Base-by-base conservation (phyloP, 2,797 vertebrate genomes). In the Malurus splendens region DNA sequence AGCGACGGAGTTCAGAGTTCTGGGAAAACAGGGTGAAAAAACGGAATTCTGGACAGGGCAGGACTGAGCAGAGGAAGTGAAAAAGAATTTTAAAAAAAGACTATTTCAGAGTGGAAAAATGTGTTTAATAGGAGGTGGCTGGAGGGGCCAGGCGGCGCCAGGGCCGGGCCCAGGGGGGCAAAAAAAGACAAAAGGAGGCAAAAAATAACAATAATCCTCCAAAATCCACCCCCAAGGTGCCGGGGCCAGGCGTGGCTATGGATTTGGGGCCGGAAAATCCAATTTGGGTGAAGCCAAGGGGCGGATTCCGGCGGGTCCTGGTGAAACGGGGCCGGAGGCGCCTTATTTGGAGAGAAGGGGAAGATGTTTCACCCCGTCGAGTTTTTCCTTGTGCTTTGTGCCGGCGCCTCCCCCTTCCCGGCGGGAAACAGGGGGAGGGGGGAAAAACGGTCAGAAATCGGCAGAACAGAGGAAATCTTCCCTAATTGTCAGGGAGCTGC, bases 321-420 rank as follows among this genome's bases (percentile, higher is more conserved):
- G 47, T 86, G 75, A 73, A 52, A 66, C 22, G 47, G 75, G 60
- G 84, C 84, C 54, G 33, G 84, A 80, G 84, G 54, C 67, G 27
- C 84, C 84, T 86, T 80, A 79, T 80, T 79, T 79, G 59, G 86
- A 71, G 39, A 82, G n/a, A 54, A 82, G 72, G 65, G 86, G 79
- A 88, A 82, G 86, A 82, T 77, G 24, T 48, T 80, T 73, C 32
- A 13, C 74, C 82, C 70, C 45, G 38, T 47, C 12, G 55, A 79
- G 64, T 25, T 84, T 83, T 73, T 80, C 74, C 87, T 88, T 88
- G 86, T 81, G 86, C 84, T 87, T 74, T 87, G 68, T 74, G 76
- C 61, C 50, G 47, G 79, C 66, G 9, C 84, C 84, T 87, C 76
- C 84, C 84, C 76, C 61, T 67, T 87, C 76, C 84, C 68, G 61